Percentiles rank a stretch among this genome's conserved stretches.
These are phyloP conservation scores for Thera britannica DNA, from an alignment of 2,888 invertebrate species.

Conservation along the genomic window DNA sequence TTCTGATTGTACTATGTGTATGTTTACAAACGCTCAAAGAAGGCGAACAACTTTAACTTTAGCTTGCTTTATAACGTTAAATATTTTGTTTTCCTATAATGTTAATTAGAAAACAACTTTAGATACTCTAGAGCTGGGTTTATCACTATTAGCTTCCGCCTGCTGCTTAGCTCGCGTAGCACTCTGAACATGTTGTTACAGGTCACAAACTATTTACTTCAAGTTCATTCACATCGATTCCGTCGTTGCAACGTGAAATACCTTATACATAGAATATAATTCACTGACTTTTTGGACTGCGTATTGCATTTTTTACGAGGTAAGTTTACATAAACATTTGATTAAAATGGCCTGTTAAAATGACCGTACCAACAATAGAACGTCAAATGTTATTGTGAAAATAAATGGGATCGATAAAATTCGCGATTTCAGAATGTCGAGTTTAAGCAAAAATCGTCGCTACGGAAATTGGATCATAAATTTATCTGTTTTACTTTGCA, in stretches of 20 bases:
- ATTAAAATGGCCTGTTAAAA: constrained; percentile 16
- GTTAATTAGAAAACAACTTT: background rate
- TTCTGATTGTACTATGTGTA: background rate
- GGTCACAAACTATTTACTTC: background rate
- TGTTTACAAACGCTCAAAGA: constrained; percentile 6
- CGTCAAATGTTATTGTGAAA: constrained; percentile 48
- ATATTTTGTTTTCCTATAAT: constrained; percentile 6
- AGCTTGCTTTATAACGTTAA: constrained; percentile 37
- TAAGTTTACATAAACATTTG: constrained; percentile 10
- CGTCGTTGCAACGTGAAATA: background rate
- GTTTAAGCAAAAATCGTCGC: constrained; percentile 40
- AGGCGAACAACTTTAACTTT: constrained; percentile 12
- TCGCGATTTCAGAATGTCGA: constrained; percentile 43
- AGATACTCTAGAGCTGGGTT: background rate
- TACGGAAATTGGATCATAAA: constrained; percentile 59
- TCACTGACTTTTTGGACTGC: background rate
- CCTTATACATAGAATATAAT: no score
- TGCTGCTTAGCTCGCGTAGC: no score
- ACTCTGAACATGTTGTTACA: no score
- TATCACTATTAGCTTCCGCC: background rate
- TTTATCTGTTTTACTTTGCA: constrained; percentile 57
- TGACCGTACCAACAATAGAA: constrained; percentile 1
- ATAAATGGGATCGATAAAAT: constrained; percentile 52
- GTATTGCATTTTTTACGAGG: background rate
- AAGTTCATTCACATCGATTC: background rate